phyloP scores from a whole-genome alignment of 1,140 invertebrate species.

The Riptortus pedestris region DNA sequence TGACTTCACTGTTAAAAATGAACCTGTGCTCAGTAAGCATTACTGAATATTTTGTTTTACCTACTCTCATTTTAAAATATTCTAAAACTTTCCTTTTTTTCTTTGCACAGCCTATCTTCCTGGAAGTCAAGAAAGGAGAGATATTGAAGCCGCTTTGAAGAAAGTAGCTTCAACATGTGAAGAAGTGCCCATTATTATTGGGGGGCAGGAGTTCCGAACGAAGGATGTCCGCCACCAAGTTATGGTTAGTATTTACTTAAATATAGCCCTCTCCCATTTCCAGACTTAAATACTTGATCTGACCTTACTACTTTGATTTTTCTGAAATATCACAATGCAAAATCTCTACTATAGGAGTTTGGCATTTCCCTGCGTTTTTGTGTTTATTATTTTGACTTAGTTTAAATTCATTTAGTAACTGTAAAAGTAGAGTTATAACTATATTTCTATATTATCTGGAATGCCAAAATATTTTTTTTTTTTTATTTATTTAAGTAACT shows the following conservation, averaged over 20 bases:
- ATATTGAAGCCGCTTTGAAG: constrained; percentile 62
- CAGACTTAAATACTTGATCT: background rate
- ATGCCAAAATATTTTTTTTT: no score
- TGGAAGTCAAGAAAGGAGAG: constrained; percentile 68
- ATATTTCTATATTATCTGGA: no score
- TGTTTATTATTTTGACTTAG: no score
- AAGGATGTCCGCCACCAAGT: constrained; percentile 64
- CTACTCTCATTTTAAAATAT: background rate
- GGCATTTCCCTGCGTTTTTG: no score
- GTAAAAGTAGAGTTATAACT: no score
- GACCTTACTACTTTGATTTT: background rate
- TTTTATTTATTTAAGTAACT: no score
- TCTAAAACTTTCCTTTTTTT: background rate
- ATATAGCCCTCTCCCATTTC: no score
- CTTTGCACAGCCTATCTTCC: constrained; percentile 54
- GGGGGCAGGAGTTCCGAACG: constrained; percentile 71
- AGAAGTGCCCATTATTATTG: constrained; percentile 88
- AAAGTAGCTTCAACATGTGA: constrained; percentile 51
- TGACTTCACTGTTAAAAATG: constrained; percentile 66
- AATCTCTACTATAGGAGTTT: no score
- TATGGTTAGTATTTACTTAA: constrained; percentile 43
- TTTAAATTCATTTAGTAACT: no score
- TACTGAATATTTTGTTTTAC: background rate
- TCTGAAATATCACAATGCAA: constrained; percentile 6
- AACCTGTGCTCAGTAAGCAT: constrained; percentile 54